A percentile compares a stretch with the other conserved stretches of the same genome.
Evolutionary conservation across 2,113 vertebrate species (phyloP).

Genomic region (Mormyrus iriodes): DNA sequence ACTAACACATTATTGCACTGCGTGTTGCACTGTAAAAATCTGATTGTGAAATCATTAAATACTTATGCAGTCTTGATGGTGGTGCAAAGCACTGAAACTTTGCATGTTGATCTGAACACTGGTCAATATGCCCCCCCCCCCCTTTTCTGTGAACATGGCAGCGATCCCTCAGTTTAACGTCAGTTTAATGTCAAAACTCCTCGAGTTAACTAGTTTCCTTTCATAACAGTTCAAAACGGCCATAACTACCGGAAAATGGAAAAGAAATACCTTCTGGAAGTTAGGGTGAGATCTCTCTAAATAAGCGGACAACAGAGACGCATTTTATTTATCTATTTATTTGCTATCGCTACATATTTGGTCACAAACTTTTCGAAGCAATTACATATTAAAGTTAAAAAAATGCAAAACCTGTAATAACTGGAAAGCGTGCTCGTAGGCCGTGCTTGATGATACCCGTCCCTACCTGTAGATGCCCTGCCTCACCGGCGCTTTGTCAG

Average conservation of each 20-base stretch:
- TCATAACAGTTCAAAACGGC: neutral
- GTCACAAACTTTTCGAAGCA: neutral
- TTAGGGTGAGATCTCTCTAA: neutral
- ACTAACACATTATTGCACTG: neutral
- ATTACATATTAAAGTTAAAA: neutral
- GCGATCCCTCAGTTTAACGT: neutral
- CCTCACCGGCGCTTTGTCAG: conserved; percentile 56
- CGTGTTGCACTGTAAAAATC: too few relatives aligned
- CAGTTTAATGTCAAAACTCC: neutral
- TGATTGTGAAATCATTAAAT: too few relatives aligned
- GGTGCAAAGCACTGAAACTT: neutral
- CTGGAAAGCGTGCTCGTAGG: neutral
- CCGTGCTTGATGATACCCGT: neutral
- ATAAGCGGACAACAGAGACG: neutral
- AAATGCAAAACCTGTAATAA: neutral
- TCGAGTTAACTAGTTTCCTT: neutral
- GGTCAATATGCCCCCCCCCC: neutral
- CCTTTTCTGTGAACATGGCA: neutral
- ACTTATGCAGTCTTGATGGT: neutral
- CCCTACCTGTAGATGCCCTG: conserved; percentile 65
- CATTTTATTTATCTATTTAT: neutral
- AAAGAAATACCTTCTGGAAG: neutral
- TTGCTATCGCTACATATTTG: neutral
- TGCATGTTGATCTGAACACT: neutral
- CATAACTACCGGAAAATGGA: neutral